phyloP scores from a whole-genome alignment of 2,113 vertebrate species.

The Mesoclemmys tuberculata region DNA sequence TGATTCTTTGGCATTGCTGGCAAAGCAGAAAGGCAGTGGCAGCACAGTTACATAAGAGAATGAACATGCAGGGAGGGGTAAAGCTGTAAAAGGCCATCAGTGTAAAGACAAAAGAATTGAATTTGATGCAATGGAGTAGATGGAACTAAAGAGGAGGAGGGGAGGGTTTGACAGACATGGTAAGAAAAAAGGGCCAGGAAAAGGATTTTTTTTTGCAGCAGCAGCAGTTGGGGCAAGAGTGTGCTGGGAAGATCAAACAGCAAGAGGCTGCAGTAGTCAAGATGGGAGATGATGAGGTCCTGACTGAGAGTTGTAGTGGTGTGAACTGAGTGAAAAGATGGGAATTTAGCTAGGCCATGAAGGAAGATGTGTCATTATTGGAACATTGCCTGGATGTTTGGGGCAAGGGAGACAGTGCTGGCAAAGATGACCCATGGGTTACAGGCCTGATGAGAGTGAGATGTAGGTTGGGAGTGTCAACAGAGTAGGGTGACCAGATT shows the following conservation, averaged over 20 bases:
- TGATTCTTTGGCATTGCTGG: constrained; percentile 50
- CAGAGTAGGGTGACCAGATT: not conserved
- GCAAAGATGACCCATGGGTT: not conserved
- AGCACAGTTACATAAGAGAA: constrained; percentile 65
- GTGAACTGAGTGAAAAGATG: not conserved
- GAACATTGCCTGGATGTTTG: not conserved
- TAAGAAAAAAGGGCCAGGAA: not conserved
- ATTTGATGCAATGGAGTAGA: not conserved
- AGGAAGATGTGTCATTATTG: not conserved
- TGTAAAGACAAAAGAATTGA: constrained; percentile 51
- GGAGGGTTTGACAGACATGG: no score
- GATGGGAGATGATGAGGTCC: not conserved
- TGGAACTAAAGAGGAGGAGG: not conserved
- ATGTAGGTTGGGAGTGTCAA: not conserved
- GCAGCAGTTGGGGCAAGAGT: not conserved
- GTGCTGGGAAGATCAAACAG: not conserved
- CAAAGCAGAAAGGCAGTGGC: constrained; percentile 59
- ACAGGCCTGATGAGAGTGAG: not conserved
- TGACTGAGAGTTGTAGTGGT: not conserved
- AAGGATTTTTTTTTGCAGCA: not conserved
- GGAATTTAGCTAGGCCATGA: not conserved
- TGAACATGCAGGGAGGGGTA: not conserved
- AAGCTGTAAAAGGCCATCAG: no score
- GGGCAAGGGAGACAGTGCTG: not conserved
- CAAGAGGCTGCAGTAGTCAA: not conserved